Evolutionary conservation across 1,140 invertebrate genomes (phyloP), one percentile per base, ranked within the genome.

Genomic region (Triops cancriformis): DNA sequence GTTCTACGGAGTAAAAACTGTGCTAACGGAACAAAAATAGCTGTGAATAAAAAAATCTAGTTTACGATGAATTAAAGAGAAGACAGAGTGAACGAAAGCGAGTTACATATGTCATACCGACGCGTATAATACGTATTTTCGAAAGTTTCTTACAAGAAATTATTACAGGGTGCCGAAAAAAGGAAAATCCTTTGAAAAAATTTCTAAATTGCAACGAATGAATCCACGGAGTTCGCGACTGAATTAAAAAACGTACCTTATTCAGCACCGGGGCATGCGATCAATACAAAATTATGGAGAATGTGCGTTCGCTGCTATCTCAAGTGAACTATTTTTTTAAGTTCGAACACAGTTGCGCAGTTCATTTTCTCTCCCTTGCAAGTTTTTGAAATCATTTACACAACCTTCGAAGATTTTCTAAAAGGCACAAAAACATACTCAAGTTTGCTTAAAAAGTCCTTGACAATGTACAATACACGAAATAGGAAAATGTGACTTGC

Each of bases 341-440:
- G 2, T 37, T 37, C 7, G 2, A 37, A 37, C n/a, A 37, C 31
- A 37, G 7, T 37, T 37, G 7, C 7, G 31, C 31, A 7, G 31
- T 37, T 37, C 31, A 37, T 2, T 37, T 37, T 37, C 31, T 37
- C 31, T 37, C 31, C 31, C 31, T 37, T 37, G 31, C 7, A 37
- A 37, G 31, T 37, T 37, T n/a, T 7, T 37, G 31, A 37, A 2
- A 37, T 37, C 14, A 64, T 64, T 18, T 23, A 64, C n/a, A 64
- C 51, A 64, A 64, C 45, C 45, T n/a, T 64, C 9, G 18, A 64
- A 6, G 51, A 18, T 23, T 64, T 64, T 1, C 23, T 23, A 64
- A 64, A 64, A 64, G 51, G 51, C 51, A 64, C 51, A 64, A 64
- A n/a, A 64, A 64, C 51, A 64, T 1, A n/a, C 51, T 64, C 51